Evolutionary conservation across 53 echinoderm and acorn worm species (phyloP), one percentile per base, ranked within the genome.

Genomic region (Holothuria scabra): DNA sequence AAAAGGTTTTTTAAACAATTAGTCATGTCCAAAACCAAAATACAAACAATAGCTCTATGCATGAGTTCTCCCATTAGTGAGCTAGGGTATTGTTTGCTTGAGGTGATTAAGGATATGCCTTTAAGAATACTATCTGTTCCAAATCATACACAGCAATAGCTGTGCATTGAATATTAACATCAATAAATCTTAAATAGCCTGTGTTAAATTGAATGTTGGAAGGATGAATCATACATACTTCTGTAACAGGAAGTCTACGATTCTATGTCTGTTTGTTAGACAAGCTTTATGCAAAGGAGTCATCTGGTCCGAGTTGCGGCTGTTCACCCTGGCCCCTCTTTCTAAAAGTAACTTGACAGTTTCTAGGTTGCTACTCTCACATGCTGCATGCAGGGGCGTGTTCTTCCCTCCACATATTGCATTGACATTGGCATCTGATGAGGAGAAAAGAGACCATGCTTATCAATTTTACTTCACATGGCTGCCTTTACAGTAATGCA

Each of bases 301-400:
- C 21, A 93, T 87, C 76, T 89, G 80, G 61, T 91, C 91, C 3
- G 67, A 46, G 66, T 96, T 93, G 49, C 90, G 70, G 13, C 89
- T 81, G 60, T 96, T 81, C 16, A 96, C 83, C 22, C 79, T 55
- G 12, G 96, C 93, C 22, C 88, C 84, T 31, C 84, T 83, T 4
- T 87, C 79, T 35, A 96, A 22, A 28, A 96, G 67, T 70, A 93
- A 60, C 68, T 91, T 89, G 62, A 93, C 93, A 35, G 92, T 92
- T 38, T 90, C 88, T 30, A 91, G 57, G 62, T 96, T 84, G 29
- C 96, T 93, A 3, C 91, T 87, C 0, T 79, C 89, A 23, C 93
- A 91, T 20, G 96, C 96, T 60, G 92, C 85, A 63, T 96, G 96
- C 13, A 96, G 78, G 5, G 91, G 93, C 5, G 96, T 96, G 86